These are phyloP conservation scores for Perodicticus potto DNA, from an alignment of 2,797 vertebrate genomes.

Conservation along the genomic window DNA sequence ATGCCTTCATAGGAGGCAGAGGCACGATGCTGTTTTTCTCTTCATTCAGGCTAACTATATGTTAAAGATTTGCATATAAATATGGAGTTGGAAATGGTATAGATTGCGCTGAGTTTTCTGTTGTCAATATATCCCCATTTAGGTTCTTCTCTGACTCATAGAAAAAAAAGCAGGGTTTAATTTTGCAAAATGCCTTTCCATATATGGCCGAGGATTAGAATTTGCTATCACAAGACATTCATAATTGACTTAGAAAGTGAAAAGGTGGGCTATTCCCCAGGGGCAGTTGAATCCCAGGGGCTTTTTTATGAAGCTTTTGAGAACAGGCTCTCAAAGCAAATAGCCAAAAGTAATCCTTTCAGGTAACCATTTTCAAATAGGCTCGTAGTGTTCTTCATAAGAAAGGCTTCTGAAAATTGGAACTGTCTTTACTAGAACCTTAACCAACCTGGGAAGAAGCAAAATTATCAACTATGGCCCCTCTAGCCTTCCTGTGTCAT, in stretches of 20 bases:
- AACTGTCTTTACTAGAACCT: not conserved
- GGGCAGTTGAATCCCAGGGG: not conserved
- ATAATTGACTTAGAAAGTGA: not conserved
- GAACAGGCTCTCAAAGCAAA: not conserved
- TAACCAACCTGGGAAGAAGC: not conserved
- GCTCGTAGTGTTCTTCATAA: not conserved
- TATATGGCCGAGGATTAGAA: not conserved
- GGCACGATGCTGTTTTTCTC: too few species aligned
- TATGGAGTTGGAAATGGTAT: not conserved
- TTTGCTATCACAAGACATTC: not conserved
- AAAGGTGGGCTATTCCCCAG: not conserved
- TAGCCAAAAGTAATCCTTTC: not conserved
- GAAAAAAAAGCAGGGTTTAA: not conserved
- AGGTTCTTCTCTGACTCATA: not conserved
- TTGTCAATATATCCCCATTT: not conserved
- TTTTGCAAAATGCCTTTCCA: not conserved
- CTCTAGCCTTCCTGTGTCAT: not conserved
- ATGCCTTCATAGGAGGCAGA: not conserved
- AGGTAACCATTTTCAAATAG: not conserved
- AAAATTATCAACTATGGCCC: not conserved
- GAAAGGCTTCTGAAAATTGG: not conserved
- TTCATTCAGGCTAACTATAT: not conserved
- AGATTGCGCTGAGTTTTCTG: not conserved
- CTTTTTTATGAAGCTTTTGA: not conserved
- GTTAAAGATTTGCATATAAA: not conserved